A percentile compares a stretch with the other conserved stretches of the same genome.
These are phyloP conservation scores for Coregonus suidteri DNA, from an alignment of 2,797 vertebrate species.

Conservation along the genomic window DNA sequence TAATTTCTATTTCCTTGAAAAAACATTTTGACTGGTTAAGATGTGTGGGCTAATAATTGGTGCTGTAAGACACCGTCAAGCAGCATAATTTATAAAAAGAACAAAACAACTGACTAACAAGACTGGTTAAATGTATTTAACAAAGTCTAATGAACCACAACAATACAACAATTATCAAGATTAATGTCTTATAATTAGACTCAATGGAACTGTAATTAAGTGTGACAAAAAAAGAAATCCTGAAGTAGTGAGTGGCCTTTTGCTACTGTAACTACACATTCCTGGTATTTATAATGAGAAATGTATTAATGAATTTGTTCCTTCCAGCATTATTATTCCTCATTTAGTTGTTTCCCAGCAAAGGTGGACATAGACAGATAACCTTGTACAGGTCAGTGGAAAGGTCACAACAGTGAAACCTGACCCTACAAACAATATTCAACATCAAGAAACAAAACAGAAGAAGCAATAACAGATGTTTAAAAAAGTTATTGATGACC, in stretches of 20 bases:
- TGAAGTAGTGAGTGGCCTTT: slow-evolving; percentile 3
- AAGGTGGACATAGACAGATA: not conserved
- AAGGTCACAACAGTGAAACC: not conserved
- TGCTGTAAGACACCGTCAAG: not conserved
- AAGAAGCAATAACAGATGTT: not conserved
- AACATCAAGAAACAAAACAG: not conserved
- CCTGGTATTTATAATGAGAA: slow-evolving; percentile 4
- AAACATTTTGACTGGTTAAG: too few species aligned
- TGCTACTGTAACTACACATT: slow-evolving; percentile 1
- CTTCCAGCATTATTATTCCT: slow-evolving; percentile 4
- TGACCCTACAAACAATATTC: not conserved
- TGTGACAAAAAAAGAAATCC: slow-evolving; percentile 5
- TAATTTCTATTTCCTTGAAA: too few species aligned
- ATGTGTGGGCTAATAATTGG: not conserved
- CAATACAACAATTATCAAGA: not conserved
- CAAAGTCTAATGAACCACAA: not conserved
- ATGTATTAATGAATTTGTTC: slow-evolving; percentile 2
- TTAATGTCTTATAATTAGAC: not conserved
- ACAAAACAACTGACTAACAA: not conserved
- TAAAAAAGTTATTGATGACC: not conserved
- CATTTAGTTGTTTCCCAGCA: not conserved
- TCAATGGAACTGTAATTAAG: not conserved
- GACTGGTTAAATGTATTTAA: not conserved
- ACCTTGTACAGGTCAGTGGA: not conserved
- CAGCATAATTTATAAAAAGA: not conserved